Evolutionary conservation across 2,113 vertebrate genomes (phyloP).

Genomic region (Cephalopterus ornatus): DNA sequence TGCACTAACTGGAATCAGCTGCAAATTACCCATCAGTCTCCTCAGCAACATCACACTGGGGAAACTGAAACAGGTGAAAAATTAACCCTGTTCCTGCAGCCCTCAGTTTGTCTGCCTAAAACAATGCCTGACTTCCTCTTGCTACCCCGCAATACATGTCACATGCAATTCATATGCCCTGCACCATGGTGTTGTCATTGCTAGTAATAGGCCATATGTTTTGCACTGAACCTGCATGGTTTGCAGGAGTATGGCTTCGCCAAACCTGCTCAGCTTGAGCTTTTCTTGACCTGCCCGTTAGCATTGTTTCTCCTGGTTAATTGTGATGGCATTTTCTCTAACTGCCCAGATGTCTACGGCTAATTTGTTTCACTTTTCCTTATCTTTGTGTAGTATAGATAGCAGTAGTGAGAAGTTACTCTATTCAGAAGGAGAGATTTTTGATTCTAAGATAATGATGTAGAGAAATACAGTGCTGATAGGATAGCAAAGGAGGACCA

Average conservation of each 20-base stretch:
- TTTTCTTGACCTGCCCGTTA: background rate
- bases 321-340: background rate
- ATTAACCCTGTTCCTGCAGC: background rate
- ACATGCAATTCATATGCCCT: background rate
- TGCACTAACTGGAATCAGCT: background rate
- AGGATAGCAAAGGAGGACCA: background rate
- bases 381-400: background rate
- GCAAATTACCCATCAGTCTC: background rate
- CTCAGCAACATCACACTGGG: background rate
- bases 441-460: background rate
- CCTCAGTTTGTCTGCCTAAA: background rate
- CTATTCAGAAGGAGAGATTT: background rate
- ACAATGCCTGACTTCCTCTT: background rate
- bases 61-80: background rate
- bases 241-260: background rate
- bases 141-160: accelerated
- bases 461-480: background rate
- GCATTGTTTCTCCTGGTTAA: background rate
- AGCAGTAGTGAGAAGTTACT: background rate
- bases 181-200: background rate
- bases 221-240: background rate
- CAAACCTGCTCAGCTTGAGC: background rate
- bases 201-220: accelerated
- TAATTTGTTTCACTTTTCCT: background rate
- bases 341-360: accelerated